These are phyloP conservation scores for Acipenser ruthenus DNA, from an alignment of 2,797 vertebrate genomes.

Conservation along the genomic window DNA sequence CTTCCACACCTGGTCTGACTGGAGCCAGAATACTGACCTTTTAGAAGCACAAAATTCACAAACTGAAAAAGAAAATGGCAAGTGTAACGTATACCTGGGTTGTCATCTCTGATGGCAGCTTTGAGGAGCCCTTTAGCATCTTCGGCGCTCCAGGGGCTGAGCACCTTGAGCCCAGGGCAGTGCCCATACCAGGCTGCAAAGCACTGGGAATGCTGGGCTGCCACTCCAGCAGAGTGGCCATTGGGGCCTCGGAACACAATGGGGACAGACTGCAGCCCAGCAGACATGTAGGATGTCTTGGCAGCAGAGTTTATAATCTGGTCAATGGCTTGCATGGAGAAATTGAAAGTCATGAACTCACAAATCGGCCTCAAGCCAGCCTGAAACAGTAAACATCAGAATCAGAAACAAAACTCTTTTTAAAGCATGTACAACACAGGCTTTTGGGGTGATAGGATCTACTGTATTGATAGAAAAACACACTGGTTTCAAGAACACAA, in stretches of 20 bases:
- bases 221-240: slow-evolving; percentile 79
- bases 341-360: slow-evolving; percentile 98
- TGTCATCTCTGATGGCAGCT: slow-evolving; percentile 84
- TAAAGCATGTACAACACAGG: too few species aligned
- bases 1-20: too few species aligned
- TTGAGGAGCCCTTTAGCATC: slow-evolving; percentile 89
- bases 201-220: slow-evolving; percentile 91
- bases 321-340: slow-evolving; percentile 99
- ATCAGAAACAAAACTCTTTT: too few species aligned
- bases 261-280: slow-evolving; percentile 72
- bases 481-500: too few species aligned
- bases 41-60: too few species aligned
- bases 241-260: slow-evolving; percentile 93
- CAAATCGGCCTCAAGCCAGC: slow-evolving; percentile 91
- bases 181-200: slow-evolving; percentile 94
- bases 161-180: slow-evolving; percentile 89
- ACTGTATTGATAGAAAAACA: too few species aligned
- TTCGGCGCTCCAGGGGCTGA: slow-evolving; percentile 90
- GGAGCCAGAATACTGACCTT: too few species aligned
- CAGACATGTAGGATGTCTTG: slow-evolving; percentile 94
- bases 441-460: too few species aligned
- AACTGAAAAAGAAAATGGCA: too few species aligned
- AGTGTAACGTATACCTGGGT: slow-evolving; percentile 65
- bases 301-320: slow-evolving; percentile 96
- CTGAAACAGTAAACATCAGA: slow-evolving; percentile 41